A percentile compares a stretch with the other conserved stretches of the same genome.
phyloP scores from a whole-genome alignment of 2,113 vertebrate species.

The Oxyruncus cristatus region DNA sequence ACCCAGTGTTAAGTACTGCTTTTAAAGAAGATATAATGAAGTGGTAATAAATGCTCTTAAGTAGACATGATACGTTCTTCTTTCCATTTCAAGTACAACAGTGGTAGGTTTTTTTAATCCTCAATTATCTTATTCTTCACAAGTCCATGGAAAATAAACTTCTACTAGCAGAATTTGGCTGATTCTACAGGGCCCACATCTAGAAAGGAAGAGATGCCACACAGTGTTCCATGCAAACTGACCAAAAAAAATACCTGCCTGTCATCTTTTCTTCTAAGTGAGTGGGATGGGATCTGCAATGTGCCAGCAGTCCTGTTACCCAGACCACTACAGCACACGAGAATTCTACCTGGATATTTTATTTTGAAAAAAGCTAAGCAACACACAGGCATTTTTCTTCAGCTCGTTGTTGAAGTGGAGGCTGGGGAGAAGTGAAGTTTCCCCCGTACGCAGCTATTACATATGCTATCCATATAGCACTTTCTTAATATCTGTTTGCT shows the following conservation, averaged over 20 bases:
- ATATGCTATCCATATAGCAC: neutral
- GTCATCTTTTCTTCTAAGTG: neutral
- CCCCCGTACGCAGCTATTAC: neutral
- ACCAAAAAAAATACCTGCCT: neutral
- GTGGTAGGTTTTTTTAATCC: neutral
- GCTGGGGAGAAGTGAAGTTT: neutral
- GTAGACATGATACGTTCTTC: neutral
- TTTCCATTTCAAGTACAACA: constrained; percentile 24
- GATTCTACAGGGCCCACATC: neutral
- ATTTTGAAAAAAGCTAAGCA: neutral
- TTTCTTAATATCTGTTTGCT: neutral
- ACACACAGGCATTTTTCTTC: neutral
- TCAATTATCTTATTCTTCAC: neutral
- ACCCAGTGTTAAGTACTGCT: neutral
- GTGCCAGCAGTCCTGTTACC: neutral
- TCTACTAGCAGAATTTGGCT: neutral
- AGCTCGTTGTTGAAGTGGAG: neutral
- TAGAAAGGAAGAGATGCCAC: neutral
- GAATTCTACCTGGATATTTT: neutral
- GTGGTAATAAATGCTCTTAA: neutral
- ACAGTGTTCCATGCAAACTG: neutral
- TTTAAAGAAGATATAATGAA: constrained; percentile 22
- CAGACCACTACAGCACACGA: neutral
- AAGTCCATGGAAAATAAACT: neutral
- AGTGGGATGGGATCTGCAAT: neutral